phyloP scores from a whole-genome alignment of 1,140 invertebrate genomes.

The Leptinotarsa lineolata region DNA sequence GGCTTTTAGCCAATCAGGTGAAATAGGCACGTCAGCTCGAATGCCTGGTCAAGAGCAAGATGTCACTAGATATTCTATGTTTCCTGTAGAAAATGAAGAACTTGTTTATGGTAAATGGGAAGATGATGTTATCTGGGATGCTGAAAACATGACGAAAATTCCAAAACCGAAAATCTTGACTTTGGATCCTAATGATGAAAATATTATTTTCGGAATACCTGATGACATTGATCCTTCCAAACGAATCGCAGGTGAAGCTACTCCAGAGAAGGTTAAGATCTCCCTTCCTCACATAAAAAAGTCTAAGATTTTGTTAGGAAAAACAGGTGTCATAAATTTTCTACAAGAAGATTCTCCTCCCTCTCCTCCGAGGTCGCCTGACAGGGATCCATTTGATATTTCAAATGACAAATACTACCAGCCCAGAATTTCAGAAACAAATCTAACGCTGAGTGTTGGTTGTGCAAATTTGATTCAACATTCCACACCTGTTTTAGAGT shows the following conservation, averaged over 20 bases:
- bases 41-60: too few relatives aligned
- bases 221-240: conserved; percentile 91
- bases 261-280: conserved; percentile 84
- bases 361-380: conserved; percentile 84
- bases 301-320: conserved; percentile 93
- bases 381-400: conserved; percentile 97
- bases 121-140: conserved; percentile 97
- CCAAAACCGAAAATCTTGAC: conserved; percentile 94
- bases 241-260: conserved; percentile 62
- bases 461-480: conserved; percentile 91
- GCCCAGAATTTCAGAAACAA: conserved; percentile 81
- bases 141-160: conserved; percentile 83
- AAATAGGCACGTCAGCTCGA: too few relatives aligned
- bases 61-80: too few relatives aligned
- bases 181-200: conserved; percentile 97
- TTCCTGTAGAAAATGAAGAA: too few relatives aligned
- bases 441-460: conserved; percentile 76
- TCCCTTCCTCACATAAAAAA: conserved; percentile 94
- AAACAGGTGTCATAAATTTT: conserved; percentile 94
- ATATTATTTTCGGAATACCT: conserved; percentile 92
- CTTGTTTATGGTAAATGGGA: too few relatives aligned
- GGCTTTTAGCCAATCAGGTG: too few relatives aligned
- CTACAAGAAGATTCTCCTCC: conserved; percentile 88
- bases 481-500: conserved; percentile 94
- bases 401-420: conserved; percentile 98